Conservation (phyloP, 2,888 invertebrate genomes). For the Resseliella maxima region DNA sequence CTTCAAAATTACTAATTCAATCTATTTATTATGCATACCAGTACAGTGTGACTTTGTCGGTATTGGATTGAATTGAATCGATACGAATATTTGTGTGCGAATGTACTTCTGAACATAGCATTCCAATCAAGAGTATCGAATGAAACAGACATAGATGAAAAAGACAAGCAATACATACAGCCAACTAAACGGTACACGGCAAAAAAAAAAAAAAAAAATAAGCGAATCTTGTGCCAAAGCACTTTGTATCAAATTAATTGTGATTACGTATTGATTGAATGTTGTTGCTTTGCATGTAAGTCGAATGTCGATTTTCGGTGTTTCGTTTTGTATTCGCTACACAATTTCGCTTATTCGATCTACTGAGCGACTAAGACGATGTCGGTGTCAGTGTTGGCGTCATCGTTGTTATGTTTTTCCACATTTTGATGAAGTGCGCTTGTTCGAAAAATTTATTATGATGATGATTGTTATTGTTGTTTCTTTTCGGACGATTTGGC, state of each 20-base stretch:
- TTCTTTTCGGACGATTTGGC: background rate
- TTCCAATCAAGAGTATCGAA: background rate
- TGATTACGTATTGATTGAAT: slow-evolving; percentile 38
- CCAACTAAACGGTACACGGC: background rate
- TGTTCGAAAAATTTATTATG: slow-evolving; percentile 32
- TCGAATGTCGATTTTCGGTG: background rate
- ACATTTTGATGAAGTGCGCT: slow-evolving; percentile 37
- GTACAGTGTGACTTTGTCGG: background rate
- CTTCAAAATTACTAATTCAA: background rate
- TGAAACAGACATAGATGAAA: background rate
- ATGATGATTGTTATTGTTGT: slow-evolving; percentile 29
- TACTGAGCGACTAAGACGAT: background rate
- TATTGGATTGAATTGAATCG: background rate
- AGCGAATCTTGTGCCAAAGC: slow-evolving; percentile 1
- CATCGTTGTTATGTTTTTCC: background rate
- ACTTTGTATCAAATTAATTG: slow-evolving; percentile 47
- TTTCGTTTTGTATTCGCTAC: background rate
- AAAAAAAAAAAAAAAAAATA: too few relatives aligned
- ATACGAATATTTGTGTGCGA: background rate
- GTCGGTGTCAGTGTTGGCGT: slow-evolving; percentile 5
- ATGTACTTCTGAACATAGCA: background rate
- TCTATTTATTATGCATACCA: background rate
- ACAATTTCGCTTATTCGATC: background rate
- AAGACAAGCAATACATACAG: background rate
- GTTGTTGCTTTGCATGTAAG: background rate